Evolutionary conservation across 2,113 vertebrate genomes (phyloP), one percentile per base, ranked within the genome.

Genomic region (Salvelinus fontinalis): DNA sequence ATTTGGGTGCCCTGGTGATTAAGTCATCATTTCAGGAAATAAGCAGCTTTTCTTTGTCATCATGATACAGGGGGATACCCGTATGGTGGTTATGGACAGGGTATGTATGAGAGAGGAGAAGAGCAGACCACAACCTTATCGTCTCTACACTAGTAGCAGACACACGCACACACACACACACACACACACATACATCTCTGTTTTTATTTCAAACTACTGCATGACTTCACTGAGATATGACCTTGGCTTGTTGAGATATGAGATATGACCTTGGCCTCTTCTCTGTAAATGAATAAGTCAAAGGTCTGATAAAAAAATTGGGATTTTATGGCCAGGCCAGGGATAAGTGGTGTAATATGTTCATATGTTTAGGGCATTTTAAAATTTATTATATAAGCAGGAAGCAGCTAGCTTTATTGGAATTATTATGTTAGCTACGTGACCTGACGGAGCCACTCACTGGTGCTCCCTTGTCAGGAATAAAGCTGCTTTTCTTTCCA

Each of bases 401-500:
- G 39, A 44, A 44, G 39, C 39, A 44, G 39, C 39, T 44, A 44
- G 9, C 39, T 44, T 44, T 44, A 11, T 44, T 44, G 39, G 39
- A 44, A 44, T 44, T 44, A 39, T 2, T 39, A 9, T 39, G 39
- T 39, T 39, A 44, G 39, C 39, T 44, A 44, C 39, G 0, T 3
- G 39, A 44, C 9, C 39, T 44, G 39, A 44, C 9, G 39, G 39
- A 44, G 39, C 39, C 8, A 44, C 9, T 44, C 9, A 44, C 9
- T 44, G 39, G 39, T 44, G 39, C 9, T 44, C 39, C 39, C 39
- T 44, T 39, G 31, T 12, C n/a, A 66, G 54, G 78, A 27, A 78
- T 87, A 84, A 82, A 80, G 57, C 22, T 68, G 11, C 70, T 87
- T 88, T 86, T 88, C 44, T 85, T 49, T 87, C 71, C 76, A 59